Conservation (phyloP, 2,797 vertebrate genomes). For the Platalea minor region DNA sequence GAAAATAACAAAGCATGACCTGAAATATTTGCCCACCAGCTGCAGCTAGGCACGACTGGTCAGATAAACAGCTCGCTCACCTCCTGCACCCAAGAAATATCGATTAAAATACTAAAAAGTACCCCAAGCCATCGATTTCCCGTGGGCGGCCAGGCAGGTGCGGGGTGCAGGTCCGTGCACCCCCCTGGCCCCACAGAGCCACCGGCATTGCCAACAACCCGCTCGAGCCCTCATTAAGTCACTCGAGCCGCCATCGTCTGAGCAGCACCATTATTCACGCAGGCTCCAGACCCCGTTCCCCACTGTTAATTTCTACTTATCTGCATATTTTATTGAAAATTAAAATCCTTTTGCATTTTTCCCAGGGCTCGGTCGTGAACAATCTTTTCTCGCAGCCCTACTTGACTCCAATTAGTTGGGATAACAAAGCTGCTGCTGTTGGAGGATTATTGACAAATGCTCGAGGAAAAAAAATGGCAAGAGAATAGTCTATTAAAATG, state of each 20-base stretch:
- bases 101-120: not conserved
- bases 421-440: slow-evolving; percentile 51
- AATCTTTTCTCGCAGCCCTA: slow-evolving; percentile 32
- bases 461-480: not conserved
- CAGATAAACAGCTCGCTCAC: not conserved
- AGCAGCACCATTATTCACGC: not conserved
- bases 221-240: not conserved
- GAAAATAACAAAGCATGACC: not conserved
- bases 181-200: not conserved
- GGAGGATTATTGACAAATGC: slow-evolving; percentile 52
- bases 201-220: not conserved
- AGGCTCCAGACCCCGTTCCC: not conserved
- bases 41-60: not conserved
- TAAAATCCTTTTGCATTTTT: slow-evolving; percentile 10
- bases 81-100: not conserved
- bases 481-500: not conserved
- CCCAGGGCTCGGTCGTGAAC: not conserved
- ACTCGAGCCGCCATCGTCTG: not conserved
- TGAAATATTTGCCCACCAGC: not conserved
- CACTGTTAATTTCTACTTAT: slow-evolving; percentile 2
- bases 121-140: not conserved
- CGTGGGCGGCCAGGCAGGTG: not conserved
- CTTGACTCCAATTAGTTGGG: slow-evolving; percentile 63
- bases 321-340: slow-evolving; percentile 56
- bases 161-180: not conserved